Conservation (phyloP, 2,797 vertebrate species). For the Thamnophis elegans region DNA sequence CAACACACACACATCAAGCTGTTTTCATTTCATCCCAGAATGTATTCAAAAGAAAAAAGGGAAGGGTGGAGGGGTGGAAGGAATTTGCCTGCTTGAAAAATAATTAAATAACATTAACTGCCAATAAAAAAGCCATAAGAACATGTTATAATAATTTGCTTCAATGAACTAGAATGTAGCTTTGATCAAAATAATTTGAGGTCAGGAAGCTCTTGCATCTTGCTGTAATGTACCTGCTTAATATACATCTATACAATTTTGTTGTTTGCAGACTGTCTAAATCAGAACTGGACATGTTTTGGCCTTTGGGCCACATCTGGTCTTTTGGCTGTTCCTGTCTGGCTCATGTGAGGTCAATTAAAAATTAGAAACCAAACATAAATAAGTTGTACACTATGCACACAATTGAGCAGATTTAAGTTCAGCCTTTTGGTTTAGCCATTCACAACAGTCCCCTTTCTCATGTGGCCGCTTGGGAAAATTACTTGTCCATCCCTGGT, state of each 20-base stretch:
- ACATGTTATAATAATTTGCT: conserved; percentile 11
- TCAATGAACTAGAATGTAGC: neutral
- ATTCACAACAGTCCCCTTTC: neutral
- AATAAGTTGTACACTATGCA: neutral
- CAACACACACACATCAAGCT: conserved; percentile 14
- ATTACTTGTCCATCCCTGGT: neutral
- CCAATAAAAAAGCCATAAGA: neutral
- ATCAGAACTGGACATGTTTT: neutral
- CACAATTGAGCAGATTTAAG: neutral
- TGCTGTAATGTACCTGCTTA: neutral
- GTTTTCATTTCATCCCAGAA: conserved; percentile 25
- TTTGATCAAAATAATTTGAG: conserved; percentile 15
- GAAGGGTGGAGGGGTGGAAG: neutral
- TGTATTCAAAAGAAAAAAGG: conserved; percentile 6
- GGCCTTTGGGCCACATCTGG: neutral
- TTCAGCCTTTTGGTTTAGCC: neutral
- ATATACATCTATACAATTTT: neutral
- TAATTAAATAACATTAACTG: conserved; percentile 6
- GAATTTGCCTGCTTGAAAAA: neutral
- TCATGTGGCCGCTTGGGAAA: neutral
- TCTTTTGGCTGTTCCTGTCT: neutral
- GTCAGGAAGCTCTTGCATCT: neutral
- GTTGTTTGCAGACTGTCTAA: neutral
- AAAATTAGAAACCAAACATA: neutral
- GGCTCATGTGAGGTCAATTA: neutral